phyloP scores from a whole-genome alignment of 2,113 vertebrate species.

The Myotis davidii region DNA sequence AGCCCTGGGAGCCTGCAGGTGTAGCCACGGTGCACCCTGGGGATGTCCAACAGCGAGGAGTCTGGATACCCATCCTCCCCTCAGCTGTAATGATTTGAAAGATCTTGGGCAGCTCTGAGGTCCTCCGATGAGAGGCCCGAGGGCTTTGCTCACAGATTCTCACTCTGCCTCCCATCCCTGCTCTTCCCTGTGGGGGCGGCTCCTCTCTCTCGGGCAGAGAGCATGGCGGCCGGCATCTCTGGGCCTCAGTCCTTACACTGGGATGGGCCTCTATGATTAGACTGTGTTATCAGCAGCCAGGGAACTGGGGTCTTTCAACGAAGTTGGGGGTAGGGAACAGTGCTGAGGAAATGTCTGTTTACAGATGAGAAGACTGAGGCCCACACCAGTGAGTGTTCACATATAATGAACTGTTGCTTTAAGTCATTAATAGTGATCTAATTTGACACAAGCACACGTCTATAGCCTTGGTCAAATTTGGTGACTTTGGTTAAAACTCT shows the following conservation, averaged over 20 bases:
- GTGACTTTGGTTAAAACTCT: neutral
- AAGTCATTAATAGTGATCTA: neutral
- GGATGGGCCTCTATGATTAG: neutral
- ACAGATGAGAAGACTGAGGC: neutral
- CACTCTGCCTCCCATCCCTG: neutral
- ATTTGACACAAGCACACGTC: neutral
- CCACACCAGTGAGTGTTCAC: neutral
- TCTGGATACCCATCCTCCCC: neutral
- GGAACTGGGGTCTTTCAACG: neutral
- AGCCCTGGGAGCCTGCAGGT: neutral
- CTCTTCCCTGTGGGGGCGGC: neutral
- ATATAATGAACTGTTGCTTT: neutral
- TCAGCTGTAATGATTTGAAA: neutral
- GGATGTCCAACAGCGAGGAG: neutral
- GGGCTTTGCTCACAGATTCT: neutral
- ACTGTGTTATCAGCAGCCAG: neutral
- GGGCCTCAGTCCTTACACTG: neutral
- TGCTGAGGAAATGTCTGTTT: neutral
- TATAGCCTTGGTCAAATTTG: neutral
- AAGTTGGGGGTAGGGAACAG: neutral
- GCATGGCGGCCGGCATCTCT: neutral
- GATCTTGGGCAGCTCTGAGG: neutral
- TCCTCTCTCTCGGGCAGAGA: neutral
- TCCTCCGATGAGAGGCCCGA: neutral
- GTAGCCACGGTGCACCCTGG: rapidly evolving